Conservation (phyloP, 2,113 vertebrate species). For the Rallus limicola region DNA sequence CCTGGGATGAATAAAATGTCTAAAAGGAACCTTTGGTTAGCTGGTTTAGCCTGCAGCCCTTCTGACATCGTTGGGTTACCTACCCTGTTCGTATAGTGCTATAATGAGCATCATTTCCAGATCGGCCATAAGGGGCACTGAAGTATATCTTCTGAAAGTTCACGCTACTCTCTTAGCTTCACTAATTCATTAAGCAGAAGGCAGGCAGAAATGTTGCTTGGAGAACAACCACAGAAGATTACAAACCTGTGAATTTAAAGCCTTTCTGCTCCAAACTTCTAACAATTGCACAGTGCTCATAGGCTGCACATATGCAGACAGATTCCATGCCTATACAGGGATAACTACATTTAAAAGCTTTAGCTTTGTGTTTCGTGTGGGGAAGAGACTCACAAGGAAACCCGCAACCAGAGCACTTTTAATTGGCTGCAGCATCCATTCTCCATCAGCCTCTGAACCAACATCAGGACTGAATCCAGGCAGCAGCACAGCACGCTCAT, state of each 20-base stretch:
- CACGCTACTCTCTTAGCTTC: slow-evolving; percentile 13
- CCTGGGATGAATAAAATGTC: not conserved
- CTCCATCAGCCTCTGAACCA: not conserved
- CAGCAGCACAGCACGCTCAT: not conserved
- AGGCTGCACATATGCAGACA: not conserved
- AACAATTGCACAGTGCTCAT: not conserved
- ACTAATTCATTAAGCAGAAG: slow-evolving; percentile 36
- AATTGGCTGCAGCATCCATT: not conserved
- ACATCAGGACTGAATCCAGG: not conserved
- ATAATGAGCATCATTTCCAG: slow-evolving; percentile 42
- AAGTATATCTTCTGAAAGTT: slow-evolving; percentile 43
- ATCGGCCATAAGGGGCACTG: slow-evolving; percentile 41
- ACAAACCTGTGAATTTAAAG: not conserved
- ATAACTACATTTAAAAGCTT: not conserved
- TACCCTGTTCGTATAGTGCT: not conserved
- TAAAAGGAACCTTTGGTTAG: not conserved
- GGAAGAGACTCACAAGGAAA: not conserved
- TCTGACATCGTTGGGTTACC: slow-evolving; percentile 20
- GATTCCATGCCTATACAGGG: not conserved
- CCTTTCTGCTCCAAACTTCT: not conserved
- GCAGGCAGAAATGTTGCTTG: not conserved
- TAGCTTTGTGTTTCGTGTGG: not conserved
- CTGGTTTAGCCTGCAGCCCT: slow-evolving; percentile 36
- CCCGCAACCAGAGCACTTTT: not conserved
- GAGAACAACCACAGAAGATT: not conserved